Evolutionary conservation across 2,797 vertebrate species (phyloP).

Genomic region (Carcharodon carcharias): DNA sequence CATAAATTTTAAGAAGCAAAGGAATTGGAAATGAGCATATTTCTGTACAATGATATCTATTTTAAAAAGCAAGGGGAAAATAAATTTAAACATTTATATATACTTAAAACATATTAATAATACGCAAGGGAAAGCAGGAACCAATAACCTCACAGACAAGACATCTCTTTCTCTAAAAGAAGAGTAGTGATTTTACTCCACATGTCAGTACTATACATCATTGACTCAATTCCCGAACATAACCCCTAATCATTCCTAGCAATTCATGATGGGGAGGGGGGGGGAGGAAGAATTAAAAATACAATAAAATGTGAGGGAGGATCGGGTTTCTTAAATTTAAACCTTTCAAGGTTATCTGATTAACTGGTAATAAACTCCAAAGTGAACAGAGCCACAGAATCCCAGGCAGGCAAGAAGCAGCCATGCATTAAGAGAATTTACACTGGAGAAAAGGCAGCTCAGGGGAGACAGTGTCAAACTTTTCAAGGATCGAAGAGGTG

Average conservation of each 20-base stretch:
- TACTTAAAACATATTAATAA: neutral
- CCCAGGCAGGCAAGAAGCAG: neutral
- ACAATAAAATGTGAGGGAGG: conserved; percentile 22
- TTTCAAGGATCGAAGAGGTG: neutral
- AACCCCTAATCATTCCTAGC: neutral
- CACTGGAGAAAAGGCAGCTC: conserved; percentile 8
- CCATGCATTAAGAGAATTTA: neutral
- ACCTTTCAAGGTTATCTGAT: conserved; percentile 34
- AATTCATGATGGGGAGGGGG: neutral
- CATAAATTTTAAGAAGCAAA: neutral
- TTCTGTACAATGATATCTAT: neutral
- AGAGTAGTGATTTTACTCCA: neutral
- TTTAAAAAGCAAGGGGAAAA: too few species aligned
- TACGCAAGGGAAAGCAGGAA: neutral
- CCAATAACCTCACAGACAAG: neutral
- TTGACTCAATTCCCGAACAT: conserved; percentile 30
- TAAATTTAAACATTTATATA: neutral
- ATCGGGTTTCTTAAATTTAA: conserved; percentile 23
- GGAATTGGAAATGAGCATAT: too few species aligned
- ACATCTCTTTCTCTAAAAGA: neutral
- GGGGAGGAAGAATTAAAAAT: neutral
- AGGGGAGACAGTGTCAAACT: neutral
- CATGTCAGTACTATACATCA: neutral
- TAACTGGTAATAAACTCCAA: conserved; percentile 26
- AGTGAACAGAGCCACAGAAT: neutral